Evolutionary conservation across 23 tunicate species (phyloP).

Genomic region (Trididemnum clinides): DNA sequence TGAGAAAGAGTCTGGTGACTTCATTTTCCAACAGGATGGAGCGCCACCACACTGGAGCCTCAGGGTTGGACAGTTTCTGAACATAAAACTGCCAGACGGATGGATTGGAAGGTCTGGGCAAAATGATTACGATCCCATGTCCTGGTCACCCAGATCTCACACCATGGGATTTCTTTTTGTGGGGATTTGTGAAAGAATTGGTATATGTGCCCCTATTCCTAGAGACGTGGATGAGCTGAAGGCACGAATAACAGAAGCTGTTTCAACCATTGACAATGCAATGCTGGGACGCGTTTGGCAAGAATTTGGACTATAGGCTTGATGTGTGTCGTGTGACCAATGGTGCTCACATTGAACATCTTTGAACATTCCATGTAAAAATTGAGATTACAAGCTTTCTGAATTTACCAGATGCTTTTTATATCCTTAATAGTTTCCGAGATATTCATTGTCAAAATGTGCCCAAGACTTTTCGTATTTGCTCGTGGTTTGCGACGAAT

Average conservation of each 20-base stretch:
- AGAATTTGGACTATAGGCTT: slow-evolving; percentile 21
- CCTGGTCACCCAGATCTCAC: slow-evolving; percentile 41
- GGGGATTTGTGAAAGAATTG: slow-evolving; percentile 24
- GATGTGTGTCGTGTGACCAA: too few relatives aligned
- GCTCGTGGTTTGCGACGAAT: too few relatives aligned
- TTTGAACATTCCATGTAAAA: slow-evolving; percentile 18
- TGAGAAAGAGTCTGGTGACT: slow-evolving; percentile 15
- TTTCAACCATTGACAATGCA: slow-evolving; percentile 38
- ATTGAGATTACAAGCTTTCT: slow-evolving; percentile 23
- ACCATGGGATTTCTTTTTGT: slow-evolving; percentile 30
- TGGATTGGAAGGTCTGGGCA: slow-evolving; percentile 36
- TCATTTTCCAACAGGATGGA: slow-evolving; percentile 27
- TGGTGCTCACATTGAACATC: slow-evolving; percentile 20
- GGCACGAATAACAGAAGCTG: slow-evolving; percentile 30
- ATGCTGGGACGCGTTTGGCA: slow-evolving; percentile 35
- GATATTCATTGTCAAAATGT: slow-evolving; percentile 28
- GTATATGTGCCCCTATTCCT: slow-evolving; percentile 4
- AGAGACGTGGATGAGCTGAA: neutral
- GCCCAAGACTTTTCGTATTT: slow-evolving; percentile 37
- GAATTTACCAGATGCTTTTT: slow-evolving; percentile 28
- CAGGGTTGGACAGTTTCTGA: slow-evolving; percentile 37
- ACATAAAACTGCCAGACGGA: slow-evolving; percentile 35
- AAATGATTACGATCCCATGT: slow-evolving; percentile 22
- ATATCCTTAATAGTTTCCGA: slow-evolving; percentile 19
- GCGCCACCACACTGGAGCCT: slow-evolving; percentile 38